Conservation (phyloP, 2,797 vertebrate genomes). For the Rhinatrema bivittatum region DNA sequence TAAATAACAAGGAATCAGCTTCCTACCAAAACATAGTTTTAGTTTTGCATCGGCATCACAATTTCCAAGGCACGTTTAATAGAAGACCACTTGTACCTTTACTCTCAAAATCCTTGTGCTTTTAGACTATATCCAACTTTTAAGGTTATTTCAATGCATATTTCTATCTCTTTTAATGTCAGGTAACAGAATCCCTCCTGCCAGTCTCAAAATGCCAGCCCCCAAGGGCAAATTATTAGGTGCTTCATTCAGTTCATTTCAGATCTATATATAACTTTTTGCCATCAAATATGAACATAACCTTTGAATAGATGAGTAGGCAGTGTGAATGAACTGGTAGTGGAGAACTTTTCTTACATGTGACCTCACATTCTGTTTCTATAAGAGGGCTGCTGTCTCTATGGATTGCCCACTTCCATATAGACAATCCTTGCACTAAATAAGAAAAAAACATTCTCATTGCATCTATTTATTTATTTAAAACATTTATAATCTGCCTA, state of each 20-base stretch:
- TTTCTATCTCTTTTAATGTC: background rate
- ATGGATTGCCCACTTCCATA: constrained; percentile 2
- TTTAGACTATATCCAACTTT: too few species aligned
- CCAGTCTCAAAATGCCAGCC: constrained; percentile 5
- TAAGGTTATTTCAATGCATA: background rate
- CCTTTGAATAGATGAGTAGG: constrained; percentile 5
- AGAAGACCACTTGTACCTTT: too few species aligned
- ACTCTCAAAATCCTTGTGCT: too few species aligned
- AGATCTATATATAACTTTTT: constrained; percentile 9
- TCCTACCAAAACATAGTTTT: too few species aligned
- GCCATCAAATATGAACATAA: constrained; percentile 14
- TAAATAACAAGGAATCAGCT: too few species aligned
- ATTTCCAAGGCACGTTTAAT: too few species aligned
- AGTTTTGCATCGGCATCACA: too few species aligned
- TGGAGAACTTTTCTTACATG: constrained; percentile 2
- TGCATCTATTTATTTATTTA: too few species aligned
- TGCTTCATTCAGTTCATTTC: background rate
- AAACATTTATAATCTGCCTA: too few species aligned
- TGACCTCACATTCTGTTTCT: constrained; percentile 10
- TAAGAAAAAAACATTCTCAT: too few species aligned
- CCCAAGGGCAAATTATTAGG: background rate
- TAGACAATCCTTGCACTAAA: too few species aligned
- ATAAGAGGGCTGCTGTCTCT: constrained; percentile 15
- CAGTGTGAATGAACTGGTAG: constrained; percentile 4
- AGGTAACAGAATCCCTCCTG: constrained; percentile 3